Percentiles rank a stretch among this genome's conserved stretches.
Evolutionary conservation across 2,113 vertebrate genomes (phyloP).

Genomic region (Micronisus gabar): DNA sequence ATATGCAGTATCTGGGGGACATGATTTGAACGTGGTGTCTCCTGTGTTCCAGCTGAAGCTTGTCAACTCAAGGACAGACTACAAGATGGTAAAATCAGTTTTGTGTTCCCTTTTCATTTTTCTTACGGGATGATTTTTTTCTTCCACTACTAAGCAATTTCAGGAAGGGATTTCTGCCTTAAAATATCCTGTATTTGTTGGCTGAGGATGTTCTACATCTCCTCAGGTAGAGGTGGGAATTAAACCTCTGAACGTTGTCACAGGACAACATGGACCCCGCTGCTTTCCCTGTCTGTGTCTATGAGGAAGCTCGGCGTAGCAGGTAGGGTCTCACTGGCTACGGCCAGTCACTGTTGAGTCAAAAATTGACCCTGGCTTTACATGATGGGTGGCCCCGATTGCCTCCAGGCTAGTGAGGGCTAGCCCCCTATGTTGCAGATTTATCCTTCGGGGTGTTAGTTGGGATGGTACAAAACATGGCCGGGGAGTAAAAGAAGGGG

Average conservation of each 20-base stretch:
- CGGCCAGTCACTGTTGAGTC: no score
- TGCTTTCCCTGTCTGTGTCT: not conserved
- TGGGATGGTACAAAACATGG: not conserved
- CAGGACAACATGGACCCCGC: fast-evolving
- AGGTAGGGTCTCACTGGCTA: not conserved
- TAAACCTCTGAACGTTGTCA: not conserved
- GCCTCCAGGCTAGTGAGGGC: not conserved
- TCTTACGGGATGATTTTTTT: not conserved
- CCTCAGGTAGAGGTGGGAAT: not conserved
- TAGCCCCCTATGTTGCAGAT: not conserved
- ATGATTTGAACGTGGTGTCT: not conserved
- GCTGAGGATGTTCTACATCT: not conserved
- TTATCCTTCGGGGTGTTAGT: not conserved
- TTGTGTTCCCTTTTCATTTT: not conserved
- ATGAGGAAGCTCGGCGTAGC: not conserved
- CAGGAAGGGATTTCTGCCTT: not conserved
- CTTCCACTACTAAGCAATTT: fast-evolving
- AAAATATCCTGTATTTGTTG: not conserved
- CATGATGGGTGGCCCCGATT: not conserved
- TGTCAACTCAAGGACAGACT: not conserved
- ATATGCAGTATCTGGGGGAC: not conserved
- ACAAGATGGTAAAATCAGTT: not conserved
- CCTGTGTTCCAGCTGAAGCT: not conserved
- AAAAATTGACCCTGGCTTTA: not conserved
- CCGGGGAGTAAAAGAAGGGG: not conserved